These are phyloP conservation scores for Diarsia rubi DNA, from an alignment of 2,888 invertebrate genomes.

Conservation along the genomic window DNA sequence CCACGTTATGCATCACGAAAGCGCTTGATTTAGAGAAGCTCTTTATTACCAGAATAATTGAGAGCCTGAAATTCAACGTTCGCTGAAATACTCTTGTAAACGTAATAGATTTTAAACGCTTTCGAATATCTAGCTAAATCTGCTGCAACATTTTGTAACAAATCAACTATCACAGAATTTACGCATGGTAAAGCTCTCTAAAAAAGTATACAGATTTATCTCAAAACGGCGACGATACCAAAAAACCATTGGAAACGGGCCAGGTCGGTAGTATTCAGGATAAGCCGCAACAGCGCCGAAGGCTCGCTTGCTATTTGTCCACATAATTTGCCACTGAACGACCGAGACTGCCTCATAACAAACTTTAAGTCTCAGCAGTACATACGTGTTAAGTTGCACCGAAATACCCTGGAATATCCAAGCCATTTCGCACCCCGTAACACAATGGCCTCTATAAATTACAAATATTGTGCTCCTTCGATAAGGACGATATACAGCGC, in stretches of 20 bases:
- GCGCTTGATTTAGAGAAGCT: slow-evolving; percentile 71
- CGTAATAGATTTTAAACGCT: slow-evolving; percentile 31
- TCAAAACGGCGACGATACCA: slow-evolving; percentile 35
- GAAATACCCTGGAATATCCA: slow-evolving; percentile 57
- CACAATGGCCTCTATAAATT: slow-evolving; percentile 37
- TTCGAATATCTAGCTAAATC: slow-evolving; percentile 5
- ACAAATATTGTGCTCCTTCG: slow-evolving; percentile 24
- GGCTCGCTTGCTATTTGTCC: slow-evolving; percentile 69
- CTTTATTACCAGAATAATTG: slow-evolving; percentile 63
- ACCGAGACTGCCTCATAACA: slow-evolving; percentile 69
- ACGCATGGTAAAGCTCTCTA: slow-evolving; percentile 21
- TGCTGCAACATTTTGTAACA: slow-evolving; percentile 17
- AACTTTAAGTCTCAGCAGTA: slow-evolving; percentile 69
- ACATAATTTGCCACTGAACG: slow-evolving; percentile 73
- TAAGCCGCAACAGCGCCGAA: slow-evolving; percentile 60
- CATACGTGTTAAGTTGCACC: slow-evolving; percentile 67
- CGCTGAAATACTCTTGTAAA: slow-evolving; percentile 25
- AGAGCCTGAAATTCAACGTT: slow-evolving; percentile 41
- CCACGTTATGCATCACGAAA: slow-evolving; percentile 73
- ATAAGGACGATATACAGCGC: slow-evolving; percentile 46
- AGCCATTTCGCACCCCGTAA: slow-evolving; percentile 59
- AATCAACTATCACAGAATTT: slow-evolving; percentile 31
- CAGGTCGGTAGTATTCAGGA: slow-evolving; percentile 50
- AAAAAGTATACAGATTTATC: slow-evolving; percentile 56
- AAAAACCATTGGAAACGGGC: slow-evolving; percentile 56